phyloP scores from a whole-genome alignment of 2,888 invertebrate species.

The Caenorhabditis sp. region DNA sequence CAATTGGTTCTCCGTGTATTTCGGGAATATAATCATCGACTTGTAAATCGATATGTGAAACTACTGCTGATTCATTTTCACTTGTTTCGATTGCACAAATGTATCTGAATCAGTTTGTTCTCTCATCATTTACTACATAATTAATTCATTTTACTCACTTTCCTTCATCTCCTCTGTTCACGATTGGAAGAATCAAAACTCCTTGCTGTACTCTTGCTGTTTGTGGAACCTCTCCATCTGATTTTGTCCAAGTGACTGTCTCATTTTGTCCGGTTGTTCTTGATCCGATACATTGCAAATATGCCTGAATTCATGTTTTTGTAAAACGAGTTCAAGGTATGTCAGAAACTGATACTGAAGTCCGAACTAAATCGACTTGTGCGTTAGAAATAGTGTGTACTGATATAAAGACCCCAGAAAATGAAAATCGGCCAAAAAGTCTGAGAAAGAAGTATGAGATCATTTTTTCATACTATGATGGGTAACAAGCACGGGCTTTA shows the following conservation, averaged over 20 bases:
- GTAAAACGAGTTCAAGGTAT: neutral
- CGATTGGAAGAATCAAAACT: conserved; percentile 41
- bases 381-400: too few species aligned
- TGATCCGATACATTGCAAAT: conserved; percentile 25
- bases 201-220: conserved; percentile 41
- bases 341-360: too few species aligned
- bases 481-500: too few species aligned
- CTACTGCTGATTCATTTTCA: conserved; percentile 26
- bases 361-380: too few species aligned
- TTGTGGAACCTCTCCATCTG: conserved; percentile 33
- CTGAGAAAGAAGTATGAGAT: too few species aligned
- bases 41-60: conserved; percentile 51
- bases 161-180: conserved; percentile 46
- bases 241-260: conserved; percentile 19
- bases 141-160: conserved; percentile 23
- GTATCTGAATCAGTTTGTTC: conserved; percentile 26
- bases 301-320: too few species aligned
- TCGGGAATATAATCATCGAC: conserved; percentile 63
- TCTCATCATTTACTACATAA: neutral
- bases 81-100: conserved; percentile 30
- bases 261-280: conserved; percentile 10
- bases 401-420: too few species aligned
- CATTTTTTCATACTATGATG: too few species aligned
- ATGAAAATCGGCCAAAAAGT: too few species aligned
- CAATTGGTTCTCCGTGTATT: conserved; percentile 56